A percentile compares a stretch with the other conserved stretches of the same genome.
phyloP scores from a whole-genome alignment of 1,140 invertebrate genomes.

The Drosophila navojoa region DNA sequence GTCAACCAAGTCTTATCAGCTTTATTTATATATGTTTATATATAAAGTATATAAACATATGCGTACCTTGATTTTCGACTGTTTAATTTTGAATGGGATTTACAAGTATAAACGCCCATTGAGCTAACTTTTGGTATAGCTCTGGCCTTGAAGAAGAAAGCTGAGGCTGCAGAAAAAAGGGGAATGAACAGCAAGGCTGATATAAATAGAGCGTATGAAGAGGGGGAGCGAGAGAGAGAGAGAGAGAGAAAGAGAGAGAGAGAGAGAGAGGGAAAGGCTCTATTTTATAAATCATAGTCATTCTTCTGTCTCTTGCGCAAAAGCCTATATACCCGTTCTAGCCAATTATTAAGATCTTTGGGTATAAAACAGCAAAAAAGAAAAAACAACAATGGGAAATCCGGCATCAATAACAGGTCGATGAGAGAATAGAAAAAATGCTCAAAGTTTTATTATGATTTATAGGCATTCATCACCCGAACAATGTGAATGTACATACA shows the following conservation, averaged over 20 bases:
- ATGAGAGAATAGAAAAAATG: not conserved
- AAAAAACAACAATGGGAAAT: not conserved
- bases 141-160: not conserved
- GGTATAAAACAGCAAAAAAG: not conserved
- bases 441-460: not conserved
- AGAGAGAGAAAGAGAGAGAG: no score
- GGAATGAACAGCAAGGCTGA: no score
- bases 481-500: not conserved
- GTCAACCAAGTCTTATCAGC: slow-evolving; percentile 27
- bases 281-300: no score
- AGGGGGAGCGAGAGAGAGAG: no score
- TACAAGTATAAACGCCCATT: not conserved
- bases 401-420: not conserved
- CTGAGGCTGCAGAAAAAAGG: no score
- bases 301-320: no score
- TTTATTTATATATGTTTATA: not conserved
- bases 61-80: not conserved
- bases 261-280: no score
- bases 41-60: not conserved
- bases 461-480: not conserved
- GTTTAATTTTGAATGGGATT: slow-evolving; percentile 5
- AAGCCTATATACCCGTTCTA: no score
- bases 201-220: no score
- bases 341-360: no score
- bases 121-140: not conserved